A percentile compares a stretch with the other conserved stretches of the same genome.
phyloP scores from a whole-genome alignment of 2,113 vertebrate species.

The Psophia crepitans region DNA sequence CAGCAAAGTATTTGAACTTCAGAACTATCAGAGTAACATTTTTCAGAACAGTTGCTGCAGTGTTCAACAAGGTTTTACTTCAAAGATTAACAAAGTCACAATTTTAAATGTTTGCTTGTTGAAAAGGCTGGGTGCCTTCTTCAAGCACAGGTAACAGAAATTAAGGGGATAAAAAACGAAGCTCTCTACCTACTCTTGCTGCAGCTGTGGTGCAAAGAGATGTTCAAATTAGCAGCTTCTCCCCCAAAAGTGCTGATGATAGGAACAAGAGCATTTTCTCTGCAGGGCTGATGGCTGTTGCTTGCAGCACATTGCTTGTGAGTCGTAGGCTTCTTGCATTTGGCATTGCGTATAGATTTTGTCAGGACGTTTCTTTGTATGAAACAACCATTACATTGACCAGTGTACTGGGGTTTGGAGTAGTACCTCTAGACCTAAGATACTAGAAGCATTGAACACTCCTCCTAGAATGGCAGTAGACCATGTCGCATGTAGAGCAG shows the following conservation, averaged over 20 bases:
- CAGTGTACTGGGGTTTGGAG: background rate
- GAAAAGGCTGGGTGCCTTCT: rapidly evolving
- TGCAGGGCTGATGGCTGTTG: background rate
- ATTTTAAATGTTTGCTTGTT: background rate
- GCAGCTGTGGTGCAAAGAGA: background rate
- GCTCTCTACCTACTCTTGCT: background rate
- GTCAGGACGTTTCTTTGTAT: background rate
- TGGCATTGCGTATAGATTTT: background rate
- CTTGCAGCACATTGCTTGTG: background rate
- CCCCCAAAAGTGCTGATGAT: rapidly evolving
- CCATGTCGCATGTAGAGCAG: too few relatives aligned
- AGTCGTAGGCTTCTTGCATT: background rate
- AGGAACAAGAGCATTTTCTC: background rate
- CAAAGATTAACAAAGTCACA: background rate
- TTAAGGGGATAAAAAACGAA: background rate
- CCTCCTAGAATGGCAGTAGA: background rate
- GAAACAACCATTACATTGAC: background rate
- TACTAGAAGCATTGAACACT: background rate
- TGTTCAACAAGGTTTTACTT: background rate
- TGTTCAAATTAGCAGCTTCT: background rate
- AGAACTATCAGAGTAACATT: background rate
- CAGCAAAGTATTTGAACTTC: background rate
- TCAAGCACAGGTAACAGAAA: background rate
- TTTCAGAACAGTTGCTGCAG: background rate
- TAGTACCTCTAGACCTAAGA: background rate